phyloP scores from a whole-genome alignment of 2,888 invertebrate species.

The Cantharis lateralis region DNA sequence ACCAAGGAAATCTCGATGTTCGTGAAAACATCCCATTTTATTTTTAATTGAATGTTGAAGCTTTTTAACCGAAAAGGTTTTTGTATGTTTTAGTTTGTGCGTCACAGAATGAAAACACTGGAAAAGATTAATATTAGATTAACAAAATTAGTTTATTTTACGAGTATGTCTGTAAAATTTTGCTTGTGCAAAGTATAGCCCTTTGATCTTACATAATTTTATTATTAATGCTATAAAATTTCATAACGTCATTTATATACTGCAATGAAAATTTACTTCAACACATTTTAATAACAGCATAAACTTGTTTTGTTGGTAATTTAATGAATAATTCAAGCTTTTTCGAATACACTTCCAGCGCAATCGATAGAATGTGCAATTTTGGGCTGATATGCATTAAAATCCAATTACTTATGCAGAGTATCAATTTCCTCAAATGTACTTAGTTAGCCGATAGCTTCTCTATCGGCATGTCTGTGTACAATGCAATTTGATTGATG shows the following conservation, averaged over 20 bases:
- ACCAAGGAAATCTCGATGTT: not conserved
- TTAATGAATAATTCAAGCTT: not conserved
- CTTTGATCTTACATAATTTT: not conserved
- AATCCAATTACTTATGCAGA: constrained; percentile 15
- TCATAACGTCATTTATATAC: not conserved
- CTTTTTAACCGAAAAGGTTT: not conserved
- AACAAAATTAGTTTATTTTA: not conserved
- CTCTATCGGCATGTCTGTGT: constrained; percentile 1
- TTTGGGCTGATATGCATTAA: not conserved
- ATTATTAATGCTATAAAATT: constrained; percentile 1
- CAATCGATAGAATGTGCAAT: not conserved
- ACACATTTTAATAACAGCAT: not conserved
- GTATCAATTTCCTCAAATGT: constrained; percentile 10
- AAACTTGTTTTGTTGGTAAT: not conserved
- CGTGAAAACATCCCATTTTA: not conserved
- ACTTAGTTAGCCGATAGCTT: not conserved
- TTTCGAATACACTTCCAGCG: not conserved
- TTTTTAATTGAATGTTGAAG: not conserved
- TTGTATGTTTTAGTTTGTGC: not conserved
- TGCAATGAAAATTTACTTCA: not conserved
- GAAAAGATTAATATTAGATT: not conserved
- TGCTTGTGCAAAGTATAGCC: not conserved
- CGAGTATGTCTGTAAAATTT: not conserved
- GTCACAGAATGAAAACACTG: not conserved
- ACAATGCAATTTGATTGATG: constrained; percentile 22